Evolutionary conservation across 2,797 vertebrate species (phyloP).

Genomic region (Poecile montanus): DNA sequence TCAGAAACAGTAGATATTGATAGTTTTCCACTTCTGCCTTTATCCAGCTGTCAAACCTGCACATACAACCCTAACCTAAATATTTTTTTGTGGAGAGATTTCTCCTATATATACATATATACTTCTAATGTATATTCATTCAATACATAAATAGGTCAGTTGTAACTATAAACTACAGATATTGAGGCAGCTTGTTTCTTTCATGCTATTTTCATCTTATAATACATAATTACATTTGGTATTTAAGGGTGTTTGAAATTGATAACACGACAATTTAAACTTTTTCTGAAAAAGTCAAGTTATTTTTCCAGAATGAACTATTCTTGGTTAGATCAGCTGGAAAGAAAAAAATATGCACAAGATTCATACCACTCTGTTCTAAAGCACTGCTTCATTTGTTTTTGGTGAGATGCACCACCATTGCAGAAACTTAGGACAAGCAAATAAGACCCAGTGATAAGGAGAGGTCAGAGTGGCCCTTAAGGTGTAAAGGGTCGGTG

Average conservation of each 20-base stretch:
- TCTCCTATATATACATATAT: not conserved
- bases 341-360: not conserved
- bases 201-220: not conserved
- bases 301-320: not conserved
- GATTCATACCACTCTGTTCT: not conserved
- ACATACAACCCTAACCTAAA: not conserved
- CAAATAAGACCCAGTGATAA: not conserved
- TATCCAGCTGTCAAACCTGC: not conserved
- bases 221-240: not conserved
- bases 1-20: not conserved
- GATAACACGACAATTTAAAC: not conserved
- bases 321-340: not conserved
- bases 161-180: not conserved
- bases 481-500: conserved; percentile 46
- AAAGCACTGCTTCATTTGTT: not conserved
- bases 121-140: not conserved
- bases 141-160: not conserved
- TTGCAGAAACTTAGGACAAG: not conserved
- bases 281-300: not conserved
- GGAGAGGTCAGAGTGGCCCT: conserved; percentile 49
- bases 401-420: not conserved
- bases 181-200: not conserved
- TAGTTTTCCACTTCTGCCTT: not conserved
- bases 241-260: not conserved
- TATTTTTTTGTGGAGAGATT: not conserved